Evolutionary conservation across 2,888 invertebrate species (phyloP), one percentile per base, ranked within the genome.

Genomic region (Synanthedon formicaeformis): DNA sequence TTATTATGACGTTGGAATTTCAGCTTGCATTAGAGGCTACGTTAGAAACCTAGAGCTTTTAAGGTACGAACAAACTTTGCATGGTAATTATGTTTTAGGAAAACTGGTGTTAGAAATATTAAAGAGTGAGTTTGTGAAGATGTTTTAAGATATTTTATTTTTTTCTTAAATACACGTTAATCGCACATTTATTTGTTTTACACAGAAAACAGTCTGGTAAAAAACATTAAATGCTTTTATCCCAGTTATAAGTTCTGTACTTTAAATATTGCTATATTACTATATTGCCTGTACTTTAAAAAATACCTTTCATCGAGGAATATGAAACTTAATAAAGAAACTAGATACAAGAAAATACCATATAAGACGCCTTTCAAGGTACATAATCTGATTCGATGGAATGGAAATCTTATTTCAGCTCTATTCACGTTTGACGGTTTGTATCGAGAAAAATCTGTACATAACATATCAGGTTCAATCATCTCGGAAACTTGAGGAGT

Each of bases 401-500:
- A 75, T 69, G 63, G 60, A 73, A 73, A 76, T 75, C 72, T 74
- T 69, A 73, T 79, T 75, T 67, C 71, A 65, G 61, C 56, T 71
- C 70, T 66, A 76, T 80, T 77, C 72, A 75, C 67, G 71, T 73
- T 72, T 71, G 72, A 70, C 64, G 67, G 64, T 66, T 61, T 66
- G 59, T 60, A 64, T 60, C 61, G 71, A 73, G 73, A 75, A 77
- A 76, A 75, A 74, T 74, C 62, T 67, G 59, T 61, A 66, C 63
- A 64, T 65, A 63, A 12, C 58, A 66, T 77, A 78, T 81, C 75
- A 63, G 66, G 67, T 70, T 70, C 73, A 75, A 76, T 76, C 75
- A 78, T 81, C 75, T 72, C 58, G 54, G 64, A 57, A 58, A 53
- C 55, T 60, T 56, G 59, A 55, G 63, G 63, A 61, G 67, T 54